These are phyloP conservation scores for Drosophila flavopinicola DNA, from an alignment of 2,888 invertebrate species.

Conservation along the genomic window DNA sequence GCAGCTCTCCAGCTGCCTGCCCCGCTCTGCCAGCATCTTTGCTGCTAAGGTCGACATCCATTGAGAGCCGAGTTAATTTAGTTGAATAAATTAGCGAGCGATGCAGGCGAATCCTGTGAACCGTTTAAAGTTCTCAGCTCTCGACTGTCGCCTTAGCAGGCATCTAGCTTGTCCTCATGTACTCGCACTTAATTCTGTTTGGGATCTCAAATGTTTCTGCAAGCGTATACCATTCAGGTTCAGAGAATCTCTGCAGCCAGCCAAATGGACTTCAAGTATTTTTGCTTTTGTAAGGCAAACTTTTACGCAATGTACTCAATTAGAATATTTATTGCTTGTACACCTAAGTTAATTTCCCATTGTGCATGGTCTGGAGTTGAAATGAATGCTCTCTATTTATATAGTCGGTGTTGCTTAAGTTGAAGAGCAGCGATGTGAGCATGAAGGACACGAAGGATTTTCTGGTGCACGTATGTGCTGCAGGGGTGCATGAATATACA, in stretches of 20 bases:
- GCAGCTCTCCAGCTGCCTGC: neutral
- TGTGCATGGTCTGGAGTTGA: slow-evolving; percentile 28
- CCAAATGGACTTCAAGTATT: slow-evolving; percentile 40
- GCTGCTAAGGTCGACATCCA: slow-evolving; percentile 23
- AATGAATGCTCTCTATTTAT: slow-evolving; percentile 24
- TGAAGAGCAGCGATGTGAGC: neutral
- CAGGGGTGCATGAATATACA: neutral
- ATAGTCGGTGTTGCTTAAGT: neutral
- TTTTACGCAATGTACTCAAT: slow-evolving; percentile 42
- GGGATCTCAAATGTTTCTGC: slow-evolving; percentile 30
- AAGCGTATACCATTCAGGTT: slow-evolving; percentile 22
- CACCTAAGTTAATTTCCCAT: slow-evolving; percentile 37
- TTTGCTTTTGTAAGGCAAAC: slow-evolving; percentile 5
- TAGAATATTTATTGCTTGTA: slow-evolving; percentile 51
- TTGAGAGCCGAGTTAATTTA: slow-evolving; percentile 67
- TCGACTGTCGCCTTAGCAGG: slow-evolving; percentile 28
- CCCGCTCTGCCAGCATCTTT: slow-evolving; percentile 8
- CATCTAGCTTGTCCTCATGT: slow-evolving; percentile 1
- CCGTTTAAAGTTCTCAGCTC: slow-evolving; percentile 45
- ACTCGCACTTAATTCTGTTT: slow-evolving; percentile 19
- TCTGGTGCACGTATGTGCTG: neutral
- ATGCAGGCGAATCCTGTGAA: slow-evolving; percentile 56
- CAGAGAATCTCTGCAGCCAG: slow-evolving; percentile 20
- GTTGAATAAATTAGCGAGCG: slow-evolving; percentile 71
- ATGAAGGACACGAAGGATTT: neutral